These are phyloP conservation scores for Eupithecia subfuscata DNA, from an alignment of 2,888 invertebrate species.

Conservation along the genomic window DNA sequence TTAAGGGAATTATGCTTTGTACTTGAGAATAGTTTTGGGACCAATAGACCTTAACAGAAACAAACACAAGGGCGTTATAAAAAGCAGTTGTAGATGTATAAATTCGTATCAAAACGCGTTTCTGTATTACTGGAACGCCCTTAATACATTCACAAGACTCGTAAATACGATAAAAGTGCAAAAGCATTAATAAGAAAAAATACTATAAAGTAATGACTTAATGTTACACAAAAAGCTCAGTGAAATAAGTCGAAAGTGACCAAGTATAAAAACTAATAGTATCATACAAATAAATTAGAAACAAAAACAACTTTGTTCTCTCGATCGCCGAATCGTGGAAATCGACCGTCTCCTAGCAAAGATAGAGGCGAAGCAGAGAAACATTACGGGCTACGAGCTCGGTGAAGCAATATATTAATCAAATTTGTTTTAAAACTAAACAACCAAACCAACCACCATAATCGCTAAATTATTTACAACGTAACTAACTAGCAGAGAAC, in stretches of 20 bases:
- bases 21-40: constrained; percentile 68
- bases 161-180: constrained; percentile 53
- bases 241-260: constrained; percentile 49
- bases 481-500: constrained; percentile 65
- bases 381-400: constrained; percentile 45
- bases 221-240: constrained; percentile 57
- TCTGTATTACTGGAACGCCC: constrained; percentile 20
- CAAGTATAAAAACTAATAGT: constrained; percentile 72
- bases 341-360: constrained; percentile 31
- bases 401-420: constrained; percentile 72
- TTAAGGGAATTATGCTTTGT: constrained; percentile 55
- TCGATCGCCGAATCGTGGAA: constrained; percentile 28
- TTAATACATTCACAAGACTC: constrained; percentile 41
- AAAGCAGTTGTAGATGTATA: background rate
- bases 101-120: background rate
- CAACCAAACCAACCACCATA: constrained; percentile 78
- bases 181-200: constrained; percentile 48
- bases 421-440: constrained; percentile 61
- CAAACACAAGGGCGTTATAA: constrained; percentile 35
- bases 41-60: constrained; percentile 60
- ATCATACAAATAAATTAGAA: constrained; percentile 83
- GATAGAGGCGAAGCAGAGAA: constrained; percentile 48
- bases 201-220: constrained; percentile 56
- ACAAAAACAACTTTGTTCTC: constrained; percentile 83
- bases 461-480: constrained; percentile 68